A percentile compares a stretch with the other conserved stretches of the same genome.
Conservation (phyloP, 2,888 invertebrate species). For the Blastobasis lacticolella region DNA sequence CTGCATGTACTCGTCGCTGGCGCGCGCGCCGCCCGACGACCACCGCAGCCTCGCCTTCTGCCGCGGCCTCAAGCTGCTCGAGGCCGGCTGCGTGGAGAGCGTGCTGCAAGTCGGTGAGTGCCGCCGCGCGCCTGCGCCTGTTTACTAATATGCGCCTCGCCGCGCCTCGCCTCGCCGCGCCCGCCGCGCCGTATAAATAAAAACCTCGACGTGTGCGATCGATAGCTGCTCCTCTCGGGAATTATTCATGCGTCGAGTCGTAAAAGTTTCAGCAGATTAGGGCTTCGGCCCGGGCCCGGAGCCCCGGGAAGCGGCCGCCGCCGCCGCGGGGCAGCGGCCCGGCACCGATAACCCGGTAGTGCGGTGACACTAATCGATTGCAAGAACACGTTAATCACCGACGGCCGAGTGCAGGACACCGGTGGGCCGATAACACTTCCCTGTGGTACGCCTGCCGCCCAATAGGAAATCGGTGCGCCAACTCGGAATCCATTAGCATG, state of each 20-base stretch:
- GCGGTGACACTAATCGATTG: slow-evolving; percentile 33
- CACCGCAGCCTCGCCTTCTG: slow-evolving; percentile 89
- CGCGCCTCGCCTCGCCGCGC: slow-evolving; percentile 73
- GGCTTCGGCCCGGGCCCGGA: slow-evolving; percentile 29
- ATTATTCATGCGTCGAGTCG: slow-evolving; percentile 70
- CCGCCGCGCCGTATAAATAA: slow-evolving; percentile 71
- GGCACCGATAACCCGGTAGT: slow-evolving; percentile 39
- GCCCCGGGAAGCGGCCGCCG: slow-evolving; percentile 1
- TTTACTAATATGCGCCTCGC: slow-evolving; percentile 74
- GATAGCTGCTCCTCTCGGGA: slow-evolving; percentile 72
- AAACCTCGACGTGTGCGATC: slow-evolving; percentile 74
- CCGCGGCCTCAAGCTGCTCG: slow-evolving; percentile 88
- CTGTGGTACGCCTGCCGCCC: slow-evolving; percentile 28
- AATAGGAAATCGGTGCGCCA: slow-evolving; percentile 32
- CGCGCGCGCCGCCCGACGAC: slow-evolving; percentile 76
- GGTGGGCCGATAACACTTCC: slow-evolving; percentile 31
- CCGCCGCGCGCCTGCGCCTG: slow-evolving; percentile 66
- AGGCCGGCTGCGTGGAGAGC: slow-evolving; percentile 87
- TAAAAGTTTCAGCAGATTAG: slow-evolving; percentile 66
- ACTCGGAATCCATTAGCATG: slow-evolving; percentile 38
- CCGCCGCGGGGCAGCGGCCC: slow-evolving; percentile 2
- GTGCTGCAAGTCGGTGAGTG: slow-evolving; percentile 93
- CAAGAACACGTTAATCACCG: slow-evolving; percentile 31
- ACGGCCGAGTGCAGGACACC: slow-evolving; percentile 5
- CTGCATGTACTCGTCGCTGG: slow-evolving; percentile 90